Evolutionary conservation across 2,888 invertebrate species (phyloP).

Genomic region (Spodoptera picta): DNA sequence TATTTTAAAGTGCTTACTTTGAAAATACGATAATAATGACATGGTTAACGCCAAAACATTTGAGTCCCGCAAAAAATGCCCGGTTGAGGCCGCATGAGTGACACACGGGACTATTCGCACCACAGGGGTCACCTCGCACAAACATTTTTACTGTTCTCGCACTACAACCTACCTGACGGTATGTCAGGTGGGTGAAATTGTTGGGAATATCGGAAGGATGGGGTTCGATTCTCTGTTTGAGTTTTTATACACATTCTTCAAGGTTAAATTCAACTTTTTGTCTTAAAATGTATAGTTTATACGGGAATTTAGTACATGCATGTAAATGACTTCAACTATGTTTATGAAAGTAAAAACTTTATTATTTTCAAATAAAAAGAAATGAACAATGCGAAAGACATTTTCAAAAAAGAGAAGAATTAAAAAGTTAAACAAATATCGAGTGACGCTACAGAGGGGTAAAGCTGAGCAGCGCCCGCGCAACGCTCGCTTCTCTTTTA

Average conservation of each 20-base stretch:
- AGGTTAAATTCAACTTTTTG: no score
- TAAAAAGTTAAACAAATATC: constrained; percentile 25
- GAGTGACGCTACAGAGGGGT: constrained; percentile 58
- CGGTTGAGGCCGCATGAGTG: constrained; percentile 71
- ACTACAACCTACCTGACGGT: constrained; percentile 71
- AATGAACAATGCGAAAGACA: neutral
- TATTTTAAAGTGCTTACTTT: neutral
- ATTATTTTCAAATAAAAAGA: neutral
- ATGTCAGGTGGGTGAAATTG: constrained; percentile 50
- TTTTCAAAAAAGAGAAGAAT: neutral
- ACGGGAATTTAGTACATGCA: no score
- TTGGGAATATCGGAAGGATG: constrained; percentile 36
- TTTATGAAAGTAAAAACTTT: no score
- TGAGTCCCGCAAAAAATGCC: constrained; percentile 63
- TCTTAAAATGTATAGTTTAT: no score
- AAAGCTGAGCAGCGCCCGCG: constrained; percentile 59
- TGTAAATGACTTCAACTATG: no score
- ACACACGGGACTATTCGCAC: constrained; percentile 75
- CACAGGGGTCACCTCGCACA: constrained; percentile 70
- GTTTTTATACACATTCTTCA: neutral
- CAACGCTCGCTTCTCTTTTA: constrained; percentile 72
- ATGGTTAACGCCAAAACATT: constrained; percentile 58
- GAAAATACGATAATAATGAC: constrained; percentile 61
- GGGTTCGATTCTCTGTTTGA: constrained; percentile 57
- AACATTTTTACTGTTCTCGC: constrained; percentile 80